These are phyloP conservation scores for Cerceris ruficornis DNA, from an alignment of 2,888 invertebrate genomes.

Conservation along the genomic window DNA sequence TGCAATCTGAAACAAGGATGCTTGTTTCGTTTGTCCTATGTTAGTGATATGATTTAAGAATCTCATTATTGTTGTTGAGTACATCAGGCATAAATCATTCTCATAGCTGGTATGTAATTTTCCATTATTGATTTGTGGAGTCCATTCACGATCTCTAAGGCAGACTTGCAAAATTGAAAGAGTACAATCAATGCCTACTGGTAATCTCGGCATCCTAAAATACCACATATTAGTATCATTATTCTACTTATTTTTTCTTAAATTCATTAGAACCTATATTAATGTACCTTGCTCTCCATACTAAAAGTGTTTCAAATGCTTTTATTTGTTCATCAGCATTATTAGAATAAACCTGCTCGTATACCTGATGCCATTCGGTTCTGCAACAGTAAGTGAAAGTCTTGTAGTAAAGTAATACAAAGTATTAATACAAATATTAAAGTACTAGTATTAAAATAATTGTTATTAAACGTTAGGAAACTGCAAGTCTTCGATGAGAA, in stretches of 20 bases:
- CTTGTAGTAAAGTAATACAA: neutral
- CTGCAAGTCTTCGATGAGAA: too few relatives aligned
- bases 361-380: constrained; percentile 76
- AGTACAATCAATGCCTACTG: constrained; percentile 78
- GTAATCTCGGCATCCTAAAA: constrained; percentile 74
- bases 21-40: constrained; percentile 83
- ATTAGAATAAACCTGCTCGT: constrained; percentile 76
- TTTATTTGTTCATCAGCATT: constrained; percentile 69
- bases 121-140: constrained; percentile 69
- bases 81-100: constrained; percentile 83
- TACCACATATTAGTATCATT: neutral
- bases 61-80: constrained; percentile 86
- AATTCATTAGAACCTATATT: constrained; percentile 1
- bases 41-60: constrained; percentile 86
- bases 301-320: constrained; percentile 73
- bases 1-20: constrained; percentile 84
- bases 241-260: neutral
- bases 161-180: constrained; percentile 76
- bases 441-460: too few relatives aligned
- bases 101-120: constrained; percentile 77
- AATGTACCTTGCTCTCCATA: constrained; percentile 78
- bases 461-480: too few relatives aligned
- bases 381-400: constrained; percentile 41
- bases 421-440: neutral
- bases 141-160: constrained; percentile 76